Conservation (phyloP, 2,888 invertebrate genomes). For the Tortrix viridana region DNA sequence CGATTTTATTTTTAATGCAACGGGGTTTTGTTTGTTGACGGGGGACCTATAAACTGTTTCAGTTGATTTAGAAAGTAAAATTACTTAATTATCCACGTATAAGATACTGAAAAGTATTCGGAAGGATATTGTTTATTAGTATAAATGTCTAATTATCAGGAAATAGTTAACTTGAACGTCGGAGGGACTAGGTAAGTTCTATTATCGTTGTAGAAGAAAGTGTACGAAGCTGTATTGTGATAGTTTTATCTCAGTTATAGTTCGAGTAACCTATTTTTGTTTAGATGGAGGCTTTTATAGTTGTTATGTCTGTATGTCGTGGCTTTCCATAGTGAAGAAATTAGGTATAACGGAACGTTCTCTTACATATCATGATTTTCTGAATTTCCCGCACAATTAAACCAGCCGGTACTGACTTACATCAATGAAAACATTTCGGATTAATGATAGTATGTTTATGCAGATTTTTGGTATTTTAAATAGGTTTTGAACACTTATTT, state of each 20-base stretch:
- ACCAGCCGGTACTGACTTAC: no score
- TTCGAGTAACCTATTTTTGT: slow-evolving; percentile 6
- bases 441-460: no score
- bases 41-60: slow-evolving; percentile 26
- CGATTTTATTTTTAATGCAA: slow-evolving; percentile 15
- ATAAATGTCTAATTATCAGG: slow-evolving; percentile 78
- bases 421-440: no score
- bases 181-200: slow-evolving; percentile 94
- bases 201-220: slow-evolving; percentile 42
- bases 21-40: slow-evolving; percentile 36
- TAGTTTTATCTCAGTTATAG: slow-evolving; percentile 20
- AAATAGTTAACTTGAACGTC: slow-evolving; percentile 96
- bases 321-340: background rate
- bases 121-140: slow-evolving; percentile 30
- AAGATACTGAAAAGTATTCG: slow-evolving; percentile 14
- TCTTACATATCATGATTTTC: no score
- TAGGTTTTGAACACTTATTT: no score
- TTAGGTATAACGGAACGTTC: no score
- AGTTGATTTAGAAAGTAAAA: slow-evolving; percentile 34
- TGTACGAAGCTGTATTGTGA: slow-evolving; percentile 33
- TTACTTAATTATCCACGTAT: slow-evolving; percentile 22
- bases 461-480: no score
- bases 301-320: background rate
- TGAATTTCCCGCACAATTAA: no score
- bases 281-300: background rate